Base-by-base conservation (phyloP, 2,888 invertebrate species). In the Muschampia plurimacula region DNA sequence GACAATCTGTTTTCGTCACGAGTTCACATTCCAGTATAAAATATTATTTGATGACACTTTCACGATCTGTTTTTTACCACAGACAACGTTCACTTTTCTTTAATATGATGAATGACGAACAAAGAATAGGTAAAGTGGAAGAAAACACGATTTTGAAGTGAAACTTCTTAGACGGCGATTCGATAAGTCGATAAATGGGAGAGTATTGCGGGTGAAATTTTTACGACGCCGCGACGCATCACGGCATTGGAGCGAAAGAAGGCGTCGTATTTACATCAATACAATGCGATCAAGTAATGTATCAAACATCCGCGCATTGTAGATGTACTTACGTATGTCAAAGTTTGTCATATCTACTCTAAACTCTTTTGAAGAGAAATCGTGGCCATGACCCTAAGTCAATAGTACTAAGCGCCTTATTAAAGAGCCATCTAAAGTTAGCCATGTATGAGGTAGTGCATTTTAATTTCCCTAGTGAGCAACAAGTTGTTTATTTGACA, bases 41-140 rank as follows among this genome's bases (percentile, higher is more conserved):
- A 65, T 57, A 73, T 73, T 68, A 72, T 72, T 72, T 67, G 67
- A 63, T 67, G 57, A 2, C 63, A 57, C n/a, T 65, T 64, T 64
- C 46, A 64, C 64, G 46, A 46, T 22, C 8, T 64, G 15, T 64
- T 64, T 28, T 41, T 46, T 39, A 39, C 44, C 15, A 36, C 36
- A 28, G 49, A 65, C 65, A n/a, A 36, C 22, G 32, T 65, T 65
- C 49, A 49, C 13, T 65, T 32, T 32, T 32, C n/a, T 49, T 49
- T 49, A 49, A n/a, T 46, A 46, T 46, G 22, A 46, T 36, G 12
- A n/a, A 49, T 36, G n/a, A 36, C 49, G 65, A 46, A 49, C 65
- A 8, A 52, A 46, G 49, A 13, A 65, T 32, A 44, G 49, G 15
- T 13, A n/a, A n/a, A 32, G 32, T 12, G 22, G 13, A 32, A 3